A percentile compares a stretch with the other conserved stretches of the same genome.
phyloP scores from a whole-genome alignment of 2,888 invertebrate genomes.

The Sinodicranocentrus sp. region DNA sequence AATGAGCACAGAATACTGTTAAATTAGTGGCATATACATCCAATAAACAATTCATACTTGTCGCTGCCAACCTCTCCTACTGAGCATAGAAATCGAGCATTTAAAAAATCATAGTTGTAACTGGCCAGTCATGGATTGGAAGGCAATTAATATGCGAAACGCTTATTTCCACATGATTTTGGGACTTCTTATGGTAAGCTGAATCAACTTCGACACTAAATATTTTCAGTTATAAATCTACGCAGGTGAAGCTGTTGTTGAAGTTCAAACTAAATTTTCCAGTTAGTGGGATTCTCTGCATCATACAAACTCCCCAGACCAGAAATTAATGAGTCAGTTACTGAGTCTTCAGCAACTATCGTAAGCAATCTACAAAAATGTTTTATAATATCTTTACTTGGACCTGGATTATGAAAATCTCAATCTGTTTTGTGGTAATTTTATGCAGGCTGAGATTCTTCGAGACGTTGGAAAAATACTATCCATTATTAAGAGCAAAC shows the following conservation, averaged over 20 bases:
- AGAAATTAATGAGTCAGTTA: neutral
- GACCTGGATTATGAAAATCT: too few species aligned
- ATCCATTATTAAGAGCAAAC: neutral
- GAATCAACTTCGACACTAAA: neutral
- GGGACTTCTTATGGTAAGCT: slow-evolving; percentile 47
- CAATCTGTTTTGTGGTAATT: neutral
- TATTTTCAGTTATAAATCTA: slow-evolving; percentile 17
- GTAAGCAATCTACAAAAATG: slow-evolving; percentile 6
- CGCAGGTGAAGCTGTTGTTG: too few species aligned
- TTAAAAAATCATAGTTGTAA: too few species aligned
- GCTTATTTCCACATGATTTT: slow-evolving; percentile 12
- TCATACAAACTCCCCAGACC: neutral
- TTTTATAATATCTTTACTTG: neutral
- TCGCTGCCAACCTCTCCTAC: too few species aligned
- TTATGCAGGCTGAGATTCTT: slow-evolving; percentile 34
- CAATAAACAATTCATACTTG: too few species aligned
- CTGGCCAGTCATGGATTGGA: slow-evolving; percentile 32
- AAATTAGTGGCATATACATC: too few species aligned
- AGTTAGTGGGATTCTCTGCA: neutral
- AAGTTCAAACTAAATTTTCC: neutral
- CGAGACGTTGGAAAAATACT: slow-evolving; percentile 31
- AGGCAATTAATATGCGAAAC: slow-evolving; percentile 1
- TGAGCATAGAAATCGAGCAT: too few species aligned
- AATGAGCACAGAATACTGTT: too few species aligned
- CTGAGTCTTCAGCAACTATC: slow-evolving; percentile 16